These are phyloP conservation scores for Muscicapa adusta DNA, from an alignment of 2,113 vertebrate species.

Conservation along the genomic window DNA sequence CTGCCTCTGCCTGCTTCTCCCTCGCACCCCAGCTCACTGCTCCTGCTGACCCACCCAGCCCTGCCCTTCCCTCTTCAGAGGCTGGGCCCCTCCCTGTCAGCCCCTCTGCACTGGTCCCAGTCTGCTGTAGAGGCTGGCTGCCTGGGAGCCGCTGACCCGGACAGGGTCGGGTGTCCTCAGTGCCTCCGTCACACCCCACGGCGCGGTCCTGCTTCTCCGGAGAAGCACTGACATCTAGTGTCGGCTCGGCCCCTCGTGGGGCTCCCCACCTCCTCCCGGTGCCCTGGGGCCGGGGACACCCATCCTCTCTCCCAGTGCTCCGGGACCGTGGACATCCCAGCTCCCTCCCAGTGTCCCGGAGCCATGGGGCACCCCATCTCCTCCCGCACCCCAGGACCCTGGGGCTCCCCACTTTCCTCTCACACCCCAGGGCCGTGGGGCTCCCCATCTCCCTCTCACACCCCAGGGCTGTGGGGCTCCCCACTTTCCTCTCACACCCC, in stretches of 20 bases:
- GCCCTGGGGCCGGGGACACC: rapidly evolving
- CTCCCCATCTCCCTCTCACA: too few species aligned
- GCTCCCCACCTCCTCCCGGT: neutral
- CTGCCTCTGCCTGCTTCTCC: neutral
- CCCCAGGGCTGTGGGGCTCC: neutral
- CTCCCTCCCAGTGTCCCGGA: too few species aligned
- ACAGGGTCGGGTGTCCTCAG: neutral
- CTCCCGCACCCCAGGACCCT: too few species aligned
- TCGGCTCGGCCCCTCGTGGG: neutral
- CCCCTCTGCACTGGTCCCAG: neutral
- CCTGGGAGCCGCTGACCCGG: neutral
- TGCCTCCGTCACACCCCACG: neutral
- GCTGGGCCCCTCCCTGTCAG: neutral
- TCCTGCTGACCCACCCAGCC: rapidly evolving
- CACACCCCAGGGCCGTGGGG: too few species aligned
- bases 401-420: neutral
- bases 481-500: too few species aligned
- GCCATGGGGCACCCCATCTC: neutral
- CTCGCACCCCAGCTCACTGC: rapidly evolving
- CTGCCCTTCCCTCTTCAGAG: neutral
- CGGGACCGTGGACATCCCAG: too few species aligned
- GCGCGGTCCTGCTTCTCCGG: neutral
- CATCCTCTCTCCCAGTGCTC: neutral
- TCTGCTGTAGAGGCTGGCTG: neutral
- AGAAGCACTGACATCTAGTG: conserved; percentile 55